phyloP scores from a whole-genome alignment of 2,797 vertebrate genomes.

The Lithobates sylvaticus region DNA sequence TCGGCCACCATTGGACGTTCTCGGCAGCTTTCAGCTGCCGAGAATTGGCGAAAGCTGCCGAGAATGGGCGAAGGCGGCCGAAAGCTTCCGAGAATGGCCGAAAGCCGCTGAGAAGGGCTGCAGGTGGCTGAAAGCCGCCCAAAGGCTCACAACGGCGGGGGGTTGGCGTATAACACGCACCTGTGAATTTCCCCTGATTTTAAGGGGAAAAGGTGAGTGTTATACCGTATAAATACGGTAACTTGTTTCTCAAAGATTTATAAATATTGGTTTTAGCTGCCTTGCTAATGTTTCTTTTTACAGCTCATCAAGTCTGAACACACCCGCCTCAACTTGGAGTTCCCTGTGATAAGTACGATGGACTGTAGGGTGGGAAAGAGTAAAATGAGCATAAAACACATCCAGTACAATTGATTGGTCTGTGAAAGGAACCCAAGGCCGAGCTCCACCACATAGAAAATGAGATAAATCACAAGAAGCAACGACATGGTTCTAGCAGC shows the following conservation, averaged over 20 bases:
- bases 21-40: too few species aligned
- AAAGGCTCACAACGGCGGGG: too few species aligned
- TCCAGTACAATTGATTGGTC: constrained; percentile 24
- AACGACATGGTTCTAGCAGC: constrained; percentile 39
- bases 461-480: constrained; percentile 46
- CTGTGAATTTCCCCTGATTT: too few species aligned
- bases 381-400: not conserved
- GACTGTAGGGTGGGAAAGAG: constrained; percentile 37
- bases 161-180: too few species aligned
- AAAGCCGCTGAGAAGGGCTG: too few species aligned
- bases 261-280: not conserved
- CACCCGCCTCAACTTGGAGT: constrained; percentile 22
- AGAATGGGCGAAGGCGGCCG: too few species aligned
- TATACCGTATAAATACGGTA: too few species aligned
- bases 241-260: not conserved
- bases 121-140: too few species aligned
- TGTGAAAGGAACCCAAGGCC: constrained; percentile 4
- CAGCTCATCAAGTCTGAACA: constrained; percentile 3
- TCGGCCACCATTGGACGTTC: too few species aligned
- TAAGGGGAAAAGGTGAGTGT: too few species aligned
- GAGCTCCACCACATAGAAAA: constrained; percentile 40
- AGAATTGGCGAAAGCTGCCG: too few species aligned
- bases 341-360: constrained; percentile 27
- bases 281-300: not conserved
- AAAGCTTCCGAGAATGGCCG: too few species aligned